Percentiles rank a stretch among this genome's conserved stretches.
Conservation (phyloP, 2,888 invertebrate genomes). For the Eristalinus sepulchralis region DNA sequence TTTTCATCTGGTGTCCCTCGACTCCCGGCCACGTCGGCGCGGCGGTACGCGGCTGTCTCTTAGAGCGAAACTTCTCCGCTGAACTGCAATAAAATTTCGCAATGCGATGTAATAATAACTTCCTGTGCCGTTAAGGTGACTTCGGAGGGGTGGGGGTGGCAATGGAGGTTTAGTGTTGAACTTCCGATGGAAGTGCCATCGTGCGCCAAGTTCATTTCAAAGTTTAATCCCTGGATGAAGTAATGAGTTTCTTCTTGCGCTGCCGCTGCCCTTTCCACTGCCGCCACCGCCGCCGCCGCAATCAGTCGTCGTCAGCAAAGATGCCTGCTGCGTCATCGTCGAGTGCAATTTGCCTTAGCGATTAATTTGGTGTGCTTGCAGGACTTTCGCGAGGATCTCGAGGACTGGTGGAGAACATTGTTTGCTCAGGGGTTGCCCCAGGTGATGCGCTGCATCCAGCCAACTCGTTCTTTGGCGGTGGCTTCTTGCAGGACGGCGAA, state of each 20-base stretch:
- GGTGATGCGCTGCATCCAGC: slow-evolving; percentile 22
- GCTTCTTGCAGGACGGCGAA: slow-evolving; percentile 11
- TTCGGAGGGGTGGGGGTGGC: neutral
- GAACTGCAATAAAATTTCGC: slow-evolving; percentile 70
- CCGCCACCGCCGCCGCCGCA: slow-evolving; percentile 35
- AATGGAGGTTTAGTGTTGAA: slow-evolving; percentile 46
- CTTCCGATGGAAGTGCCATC: slow-evolving; percentile 61
- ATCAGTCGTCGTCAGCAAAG: slow-evolving; percentile 65
- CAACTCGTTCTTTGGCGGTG: slow-evolving; percentile 36
- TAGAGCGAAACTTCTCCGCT: slow-evolving; percentile 27
- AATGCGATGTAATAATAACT: slow-evolving; percentile 70
- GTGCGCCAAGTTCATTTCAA: slow-evolving; percentile 66
- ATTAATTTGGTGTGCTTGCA: slow-evolving; percentile 55
- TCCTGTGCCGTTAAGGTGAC: slow-evolving; percentile 42
- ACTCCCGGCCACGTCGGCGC: neutral
- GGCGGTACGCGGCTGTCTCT: neutral
- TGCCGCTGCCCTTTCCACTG: slow-evolving; percentile 21
- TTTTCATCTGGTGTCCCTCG: slow-evolving; percentile 23
- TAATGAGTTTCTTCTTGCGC: slow-evolving; percentile 62
- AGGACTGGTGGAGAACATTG: slow-evolving; percentile 36
- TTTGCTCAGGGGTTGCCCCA: slow-evolving; percentile 28
- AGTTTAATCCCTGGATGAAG: slow-evolving; percentile 67
- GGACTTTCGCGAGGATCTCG: slow-evolving; percentile 19
- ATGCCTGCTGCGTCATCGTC: slow-evolving; percentile 66
- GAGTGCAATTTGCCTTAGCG: slow-evolving; percentile 65